Conservation (phyloP, 2,888 invertebrate genomes). For the Drosophila fulvimacula region DNA sequence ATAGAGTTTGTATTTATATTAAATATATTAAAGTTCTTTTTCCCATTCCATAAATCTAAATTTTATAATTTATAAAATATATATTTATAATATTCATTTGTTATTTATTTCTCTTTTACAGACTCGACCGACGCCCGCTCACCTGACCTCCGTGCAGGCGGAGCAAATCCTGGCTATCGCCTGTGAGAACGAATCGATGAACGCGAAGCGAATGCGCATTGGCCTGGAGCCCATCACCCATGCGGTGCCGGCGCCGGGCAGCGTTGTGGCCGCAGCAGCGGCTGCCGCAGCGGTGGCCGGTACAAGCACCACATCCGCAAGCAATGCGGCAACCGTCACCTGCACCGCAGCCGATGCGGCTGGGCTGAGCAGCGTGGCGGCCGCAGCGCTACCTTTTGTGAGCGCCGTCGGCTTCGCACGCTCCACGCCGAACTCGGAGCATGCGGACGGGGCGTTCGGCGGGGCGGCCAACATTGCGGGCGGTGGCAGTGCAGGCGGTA, state of each 20-base stretch:
- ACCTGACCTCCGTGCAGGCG: conserved; percentile 97
- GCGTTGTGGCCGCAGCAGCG: conserved; percentile 82
- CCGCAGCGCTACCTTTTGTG: conserved; percentile 78
- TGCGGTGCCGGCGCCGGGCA: conserved; percentile 88
- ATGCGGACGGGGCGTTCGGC: conserved; percentile 77
- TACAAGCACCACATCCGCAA: conserved; percentile 71
- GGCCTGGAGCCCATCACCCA: conserved; percentile 97
- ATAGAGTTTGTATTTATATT: too few relatives aligned
- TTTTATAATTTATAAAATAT: not conserved
- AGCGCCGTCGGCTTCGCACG: conserved; percentile 81
- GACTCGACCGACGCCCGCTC: conserved; percentile 97
- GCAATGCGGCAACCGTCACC: conserved; percentile 78
- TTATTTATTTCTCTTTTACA: conserved; percentile 81
- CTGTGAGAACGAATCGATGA: conserved; percentile 98
- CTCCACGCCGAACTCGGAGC: conserved; percentile 83
- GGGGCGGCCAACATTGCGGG: conserved; percentile 70
- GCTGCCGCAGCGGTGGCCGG: conserved; percentile 81
- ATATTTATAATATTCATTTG: not conserved
- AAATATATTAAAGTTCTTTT: too few relatives aligned
- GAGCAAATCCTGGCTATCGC: conserved; percentile 98
- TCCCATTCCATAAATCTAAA: too few relatives aligned
- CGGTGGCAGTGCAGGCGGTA: conserved; percentile 56
- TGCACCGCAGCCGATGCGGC: conserved; percentile 74
- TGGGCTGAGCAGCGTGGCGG: conserved; percentile 72
- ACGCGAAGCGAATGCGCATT: conserved; percentile 98